phyloP scores from a whole-genome alignment of 2,888 invertebrate species.

The Dicyrtoma fusca region DNA sequence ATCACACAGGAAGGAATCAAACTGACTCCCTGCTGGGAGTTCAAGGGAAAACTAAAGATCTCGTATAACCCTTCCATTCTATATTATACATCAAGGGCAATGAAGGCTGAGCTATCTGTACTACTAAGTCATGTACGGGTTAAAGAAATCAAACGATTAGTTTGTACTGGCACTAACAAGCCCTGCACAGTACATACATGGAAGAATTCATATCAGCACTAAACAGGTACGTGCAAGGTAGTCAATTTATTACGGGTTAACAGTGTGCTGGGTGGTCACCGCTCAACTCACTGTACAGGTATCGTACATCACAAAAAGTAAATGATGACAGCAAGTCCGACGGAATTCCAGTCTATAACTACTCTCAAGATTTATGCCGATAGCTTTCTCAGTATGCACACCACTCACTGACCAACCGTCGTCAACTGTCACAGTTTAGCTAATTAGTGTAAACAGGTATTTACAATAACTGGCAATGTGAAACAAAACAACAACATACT shows the following conservation, averaged over 20 bases:
- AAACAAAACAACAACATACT: no score
- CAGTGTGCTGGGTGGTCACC: conserved; percentile 21
- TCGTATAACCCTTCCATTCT: no score
- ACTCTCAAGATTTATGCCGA: not conserved
- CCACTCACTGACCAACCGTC: conserved; percentile 4
- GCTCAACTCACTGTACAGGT: not conserved
- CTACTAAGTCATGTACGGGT: no score
- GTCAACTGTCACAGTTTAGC: conserved; percentile 9
- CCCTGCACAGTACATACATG: not conserved
- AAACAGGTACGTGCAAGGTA: conserved; percentile 12
- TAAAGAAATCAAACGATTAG: no score
- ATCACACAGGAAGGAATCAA: conserved; percentile 5
- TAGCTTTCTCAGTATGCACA: not conserved
- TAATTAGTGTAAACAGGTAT: no score
- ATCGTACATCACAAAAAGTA: conserved; percentile 3
- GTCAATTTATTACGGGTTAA: conserved; percentile 25
- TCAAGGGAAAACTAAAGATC: conserved; percentile 1
- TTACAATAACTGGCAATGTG: no score
- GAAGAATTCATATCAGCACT: conserved; percentile 13
- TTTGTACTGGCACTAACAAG: no score
- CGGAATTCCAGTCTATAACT: not conserved
- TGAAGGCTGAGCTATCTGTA: no score
- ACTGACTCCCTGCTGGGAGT: conserved; percentile 4
- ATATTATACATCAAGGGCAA: no score
- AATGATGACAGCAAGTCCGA: not conserved